A percentile compares a stretch with the other conserved stretches of the same genome.
Evolutionary conservation across 2,888 invertebrate species (phyloP).

Genomic region (Agrochola circellaris): DNA sequence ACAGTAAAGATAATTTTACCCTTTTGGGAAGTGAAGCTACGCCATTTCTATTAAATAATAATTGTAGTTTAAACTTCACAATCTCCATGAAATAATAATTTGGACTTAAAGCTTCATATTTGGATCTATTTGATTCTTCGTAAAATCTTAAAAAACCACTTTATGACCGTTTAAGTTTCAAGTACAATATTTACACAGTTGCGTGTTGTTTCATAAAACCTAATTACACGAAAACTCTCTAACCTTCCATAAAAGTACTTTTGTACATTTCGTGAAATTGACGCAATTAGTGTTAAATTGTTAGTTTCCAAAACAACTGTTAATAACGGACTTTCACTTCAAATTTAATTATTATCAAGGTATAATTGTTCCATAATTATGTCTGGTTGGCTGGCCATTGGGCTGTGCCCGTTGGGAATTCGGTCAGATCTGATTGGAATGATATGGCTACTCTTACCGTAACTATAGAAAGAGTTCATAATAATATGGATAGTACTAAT

Average conservation of each 20-base stretch:
- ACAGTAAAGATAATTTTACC: background rate
- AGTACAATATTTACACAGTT: background rate
- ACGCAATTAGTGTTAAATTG: constrained; percentile 44
- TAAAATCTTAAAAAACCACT: too few species aligned
- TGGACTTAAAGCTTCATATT: background rate
- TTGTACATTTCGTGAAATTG: constrained; percentile 32
- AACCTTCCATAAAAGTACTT: constrained; percentile 25
- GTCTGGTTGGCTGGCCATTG: constrained; percentile 43
- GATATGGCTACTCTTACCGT: constrained; percentile 20
- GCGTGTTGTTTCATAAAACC: constrained; percentile 9
- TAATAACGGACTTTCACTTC: constrained; percentile 42
- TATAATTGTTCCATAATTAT: constrained; percentile 54
- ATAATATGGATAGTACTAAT: too few species aligned
- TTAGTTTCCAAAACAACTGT: constrained; percentile 43
- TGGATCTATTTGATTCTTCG: too few species aligned
- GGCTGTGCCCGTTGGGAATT: constrained; percentile 38
- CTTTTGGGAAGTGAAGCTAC: background rate
- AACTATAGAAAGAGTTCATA: background rate
- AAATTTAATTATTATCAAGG: constrained; percentile 24
- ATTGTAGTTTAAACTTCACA: background rate
- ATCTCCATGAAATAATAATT: background rate
- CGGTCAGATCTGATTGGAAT: constrained; percentile 49
- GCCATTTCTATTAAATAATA: background rate
- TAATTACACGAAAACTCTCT: constrained; percentile 25
- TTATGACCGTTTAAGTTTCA: background rate